phyloP scores from a whole-genome alignment of 2,888 invertebrate species.

The Megalurothrips usitatus region DNA sequence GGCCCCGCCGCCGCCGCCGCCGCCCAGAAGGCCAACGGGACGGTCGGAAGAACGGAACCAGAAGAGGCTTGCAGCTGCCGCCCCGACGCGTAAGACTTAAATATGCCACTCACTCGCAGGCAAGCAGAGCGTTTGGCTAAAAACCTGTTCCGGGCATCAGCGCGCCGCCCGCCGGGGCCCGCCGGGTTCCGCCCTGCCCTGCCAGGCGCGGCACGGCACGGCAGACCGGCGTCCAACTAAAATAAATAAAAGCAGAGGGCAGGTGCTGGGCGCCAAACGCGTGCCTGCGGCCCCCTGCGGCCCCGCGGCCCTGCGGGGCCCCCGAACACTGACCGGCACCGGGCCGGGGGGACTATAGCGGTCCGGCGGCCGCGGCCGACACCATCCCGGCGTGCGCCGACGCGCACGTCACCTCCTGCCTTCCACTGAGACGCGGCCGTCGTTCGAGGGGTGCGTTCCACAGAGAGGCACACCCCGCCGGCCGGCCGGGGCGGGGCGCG shows the following conservation, averaged over 20 bases:
- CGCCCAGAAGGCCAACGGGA: not conserved
- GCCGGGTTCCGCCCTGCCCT: no score
- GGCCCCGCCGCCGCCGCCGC: not conserved
- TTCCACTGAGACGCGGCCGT: no score
- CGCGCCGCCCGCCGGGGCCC: no score
- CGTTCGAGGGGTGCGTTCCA: no score
- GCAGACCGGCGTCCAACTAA: not conserved
- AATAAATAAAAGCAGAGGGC: slow-evolving; percentile 2
- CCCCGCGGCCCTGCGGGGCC: no score
- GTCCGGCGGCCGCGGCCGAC: no score
- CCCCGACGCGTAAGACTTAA: slow-evolving; percentile 12
- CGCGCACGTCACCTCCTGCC: no score
- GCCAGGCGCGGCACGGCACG: no score
- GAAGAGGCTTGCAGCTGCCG: not conserved
- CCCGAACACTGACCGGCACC: not conserved
- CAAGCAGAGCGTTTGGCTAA: not conserved
- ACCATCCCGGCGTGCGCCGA: no score
- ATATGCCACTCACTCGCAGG: slow-evolving; percentile 7
- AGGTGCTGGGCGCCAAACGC: not conserved
- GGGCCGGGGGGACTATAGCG: no score
- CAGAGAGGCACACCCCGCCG: no score
- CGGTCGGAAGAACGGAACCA: not conserved
- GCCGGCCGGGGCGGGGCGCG: no score
- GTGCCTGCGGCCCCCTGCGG: not conserved
- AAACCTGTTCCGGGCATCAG: not conserved